phyloP scores from a whole-genome alignment of 1,140 invertebrate species.

The Eueides isabella region DNA sequence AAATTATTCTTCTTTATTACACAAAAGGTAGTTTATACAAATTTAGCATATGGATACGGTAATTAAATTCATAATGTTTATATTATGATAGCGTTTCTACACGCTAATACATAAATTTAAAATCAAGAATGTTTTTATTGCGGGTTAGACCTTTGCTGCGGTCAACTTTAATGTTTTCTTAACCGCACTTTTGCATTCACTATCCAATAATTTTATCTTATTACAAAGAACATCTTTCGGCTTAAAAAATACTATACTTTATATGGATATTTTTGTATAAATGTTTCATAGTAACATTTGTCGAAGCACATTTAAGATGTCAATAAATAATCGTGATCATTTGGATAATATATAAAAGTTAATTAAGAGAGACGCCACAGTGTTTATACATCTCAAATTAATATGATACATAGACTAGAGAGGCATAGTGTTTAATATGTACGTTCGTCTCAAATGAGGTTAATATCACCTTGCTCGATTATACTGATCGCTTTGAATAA shows the following conservation, averaged over 20 bases:
- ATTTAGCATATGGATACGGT: background rate
- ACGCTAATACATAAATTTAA: conserved; percentile 4
- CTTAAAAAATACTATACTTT: background rate
- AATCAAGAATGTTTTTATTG: background rate
- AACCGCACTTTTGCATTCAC: conserved; percentile 1
- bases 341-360: conserved; percentile 12
- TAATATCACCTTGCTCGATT: conserved; percentile 71
- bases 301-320: background rate
- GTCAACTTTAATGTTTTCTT: conserved; percentile 10
- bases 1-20: background rate
- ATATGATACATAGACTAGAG: conserved; percentile 58
- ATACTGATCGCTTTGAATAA: conserved; percentile 76
- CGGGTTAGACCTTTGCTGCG: conserved; percentile 1
- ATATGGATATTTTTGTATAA: background rate
- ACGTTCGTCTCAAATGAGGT: conserved; percentile 68
- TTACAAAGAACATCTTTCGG: background rate
- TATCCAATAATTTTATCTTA: background rate
- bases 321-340: conserved; percentile 4
- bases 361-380: conserved; percentile 15
- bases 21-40: background rate
- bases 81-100: background rate
- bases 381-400: conserved; percentile 49
- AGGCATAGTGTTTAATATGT: conserved; percentile 62
- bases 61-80: conserved; percentile 2
- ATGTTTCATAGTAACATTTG: background rate